These are phyloP conservation scores for Sisyra nigra DNA, from an alignment of 2,888 invertebrate species.

Conservation along the genomic window DNA sequence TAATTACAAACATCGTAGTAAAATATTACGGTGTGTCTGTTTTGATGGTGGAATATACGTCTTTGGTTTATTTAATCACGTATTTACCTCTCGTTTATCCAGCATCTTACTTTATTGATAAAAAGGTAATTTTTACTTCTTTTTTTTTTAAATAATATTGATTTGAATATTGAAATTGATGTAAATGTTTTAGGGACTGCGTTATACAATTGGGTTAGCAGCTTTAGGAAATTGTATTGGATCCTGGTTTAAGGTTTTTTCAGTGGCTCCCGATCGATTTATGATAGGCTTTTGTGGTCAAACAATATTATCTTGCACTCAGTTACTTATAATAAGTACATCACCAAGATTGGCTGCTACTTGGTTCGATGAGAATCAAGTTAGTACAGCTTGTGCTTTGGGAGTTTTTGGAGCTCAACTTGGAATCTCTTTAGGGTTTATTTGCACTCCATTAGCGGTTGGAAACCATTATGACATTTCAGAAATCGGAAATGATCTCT, in stretches of 20 bases:
- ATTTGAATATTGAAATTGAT: too few relatives aligned
- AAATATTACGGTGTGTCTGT: conserved; percentile 61
- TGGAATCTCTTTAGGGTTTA: conserved; percentile 53
- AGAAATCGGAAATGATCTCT: conserved; percentile 27
- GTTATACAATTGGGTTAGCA: conserved; percentile 32
- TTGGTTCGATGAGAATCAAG: conserved; percentile 49
- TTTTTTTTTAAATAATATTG: too few relatives aligned
- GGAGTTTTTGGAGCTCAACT: conserved; percentile 61
- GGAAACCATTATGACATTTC: conserved; percentile 26
- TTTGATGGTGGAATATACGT: conserved; percentile 84
- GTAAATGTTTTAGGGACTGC: conserved; percentile 39
- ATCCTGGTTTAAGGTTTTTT: conserved; percentile 41
- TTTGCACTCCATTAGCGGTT: conserved; percentile 40
- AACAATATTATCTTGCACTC: conserved; percentile 34
- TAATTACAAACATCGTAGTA: conserved; percentile 70
- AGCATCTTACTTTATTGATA: conserved; percentile 89
- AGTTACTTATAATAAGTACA: conserved; percentile 47
- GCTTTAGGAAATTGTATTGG: conserved; percentile 38
- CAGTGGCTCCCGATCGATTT: conserved; percentile 40
- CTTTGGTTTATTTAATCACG: conserved; percentile 93
- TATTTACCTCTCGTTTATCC: conserved; percentile 97
- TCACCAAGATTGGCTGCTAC: conserved; percentile 52
- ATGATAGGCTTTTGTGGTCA: conserved; percentile 43
- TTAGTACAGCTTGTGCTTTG: conserved; percentile 51
- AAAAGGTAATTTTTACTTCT: too few relatives aligned